Base-by-base conservation (phyloP, 2,797 vertebrate species). In the Petrocephalus schoutedeni region DNA sequence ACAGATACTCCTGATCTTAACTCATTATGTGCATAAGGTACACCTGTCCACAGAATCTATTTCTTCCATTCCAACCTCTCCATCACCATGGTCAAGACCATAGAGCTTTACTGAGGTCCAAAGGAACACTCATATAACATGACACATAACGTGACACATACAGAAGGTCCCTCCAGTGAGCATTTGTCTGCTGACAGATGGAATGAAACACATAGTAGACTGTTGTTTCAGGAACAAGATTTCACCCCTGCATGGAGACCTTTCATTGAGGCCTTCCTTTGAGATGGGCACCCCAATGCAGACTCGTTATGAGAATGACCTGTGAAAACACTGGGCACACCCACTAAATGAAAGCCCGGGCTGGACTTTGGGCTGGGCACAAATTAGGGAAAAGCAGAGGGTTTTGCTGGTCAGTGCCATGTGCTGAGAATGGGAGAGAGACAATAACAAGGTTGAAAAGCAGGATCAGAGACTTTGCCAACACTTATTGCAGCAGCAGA, bases 341-440 rank as follows among this genome's bases (percentile, higher is more conserved):
- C 12, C 64, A 16, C 12, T 71, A 6, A 71, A 71, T 71, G 64
- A 36, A 36, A 71, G 64, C 32, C 64, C 4, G 36, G 28, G 64
- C 28, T 71, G 28, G 64, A 71, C 64, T 36, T 36, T 12, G 28
- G 28, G 64, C 12, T 53, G 19, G 19, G 19, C 80, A 83, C 80
- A 83, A 7, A 83, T 51, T 53, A 87, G 92, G 90, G 91, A 91
- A 92, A 91, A 86, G 90, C 8, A 89, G 89, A 89, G 58, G 49
- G 86, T 88, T 80, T 88, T 92, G 61, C 32, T 1, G 28, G 61
- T 67, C 61, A 67, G 23, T 32, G 61, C 61, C 10, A 67, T 67
- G 61, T 32, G 10, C 23, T 67, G 23, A 32, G 23, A 14, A 67
- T 32, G 10, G 61, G 61, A 67, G 23, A 67, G 23, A 3, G 10